These are phyloP conservation scores for Enoplosus armatus DNA, from an alignment of 2,797 vertebrate genomes.

Conservation along the genomic window DNA sequence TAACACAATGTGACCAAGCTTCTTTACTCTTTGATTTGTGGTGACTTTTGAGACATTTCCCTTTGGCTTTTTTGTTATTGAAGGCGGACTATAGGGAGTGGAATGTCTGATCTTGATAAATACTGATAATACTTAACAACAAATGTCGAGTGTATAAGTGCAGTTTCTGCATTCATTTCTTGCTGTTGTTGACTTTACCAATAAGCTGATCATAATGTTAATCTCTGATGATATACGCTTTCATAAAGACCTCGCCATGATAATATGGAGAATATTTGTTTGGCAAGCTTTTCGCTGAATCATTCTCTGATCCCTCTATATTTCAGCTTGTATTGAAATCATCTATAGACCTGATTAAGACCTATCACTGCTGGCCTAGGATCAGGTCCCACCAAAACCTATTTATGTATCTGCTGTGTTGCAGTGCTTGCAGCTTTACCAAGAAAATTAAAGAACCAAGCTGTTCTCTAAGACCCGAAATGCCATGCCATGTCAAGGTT, in stretches of 20 bases:
- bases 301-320: neutral
- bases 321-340: neutral
- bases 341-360: neutral
- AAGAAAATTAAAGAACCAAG: constrained; percentile 30
- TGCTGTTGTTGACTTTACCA: neutral
- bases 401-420: neutral
- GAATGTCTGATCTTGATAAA: neutral
- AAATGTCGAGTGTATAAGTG: neutral
- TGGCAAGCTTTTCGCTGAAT: neutral
- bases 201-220: neutral
- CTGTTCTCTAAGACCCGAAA: constrained; percentile 41
- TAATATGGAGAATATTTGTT: neutral
- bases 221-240: neutral
- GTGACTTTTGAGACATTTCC: constrained; percentile 52
- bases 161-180: neutral
- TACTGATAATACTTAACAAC: neutral
- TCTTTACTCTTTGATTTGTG: constrained; percentile 54
- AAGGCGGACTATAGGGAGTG: neutral
- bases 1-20: constrained; percentile 57
- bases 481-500: constrained; percentile 58
- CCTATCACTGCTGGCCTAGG: neutral
- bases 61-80: neutral
- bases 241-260: too few relatives aligned
- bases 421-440: constrained; percentile 3
- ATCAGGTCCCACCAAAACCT: constrained; percentile 1